Evolutionary conservation across 2,888 invertebrate genomes (phyloP).

Genomic region (Asteroscopus sphinx): DNA sequence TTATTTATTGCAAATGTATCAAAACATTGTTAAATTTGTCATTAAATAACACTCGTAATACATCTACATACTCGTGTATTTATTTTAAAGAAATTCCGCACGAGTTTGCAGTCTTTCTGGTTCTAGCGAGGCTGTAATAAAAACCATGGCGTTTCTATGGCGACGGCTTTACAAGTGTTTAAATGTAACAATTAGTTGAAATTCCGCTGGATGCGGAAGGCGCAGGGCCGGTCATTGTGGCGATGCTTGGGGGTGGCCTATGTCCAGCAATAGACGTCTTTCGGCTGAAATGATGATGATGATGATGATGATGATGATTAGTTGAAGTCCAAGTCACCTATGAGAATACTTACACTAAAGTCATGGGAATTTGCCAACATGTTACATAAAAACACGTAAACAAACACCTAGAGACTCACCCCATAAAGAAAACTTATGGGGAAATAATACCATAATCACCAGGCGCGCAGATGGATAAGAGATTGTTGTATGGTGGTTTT

Average conservation of each 20-base stretch:
- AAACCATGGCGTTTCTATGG: conserved; percentile 34
- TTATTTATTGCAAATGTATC: not conserved
- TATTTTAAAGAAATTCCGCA: too few species aligned
- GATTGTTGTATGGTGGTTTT: not conserved
- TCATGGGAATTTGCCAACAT: not conserved
- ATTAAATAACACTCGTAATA: not conserved
- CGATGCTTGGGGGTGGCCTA: too few species aligned
- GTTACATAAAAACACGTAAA: not conserved
- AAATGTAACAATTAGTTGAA: conserved; percentile 1
- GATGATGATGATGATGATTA: too few species aligned
- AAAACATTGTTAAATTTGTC: not conserved
- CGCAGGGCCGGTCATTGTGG: too few species aligned
- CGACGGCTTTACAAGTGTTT: conserved; percentile 22
- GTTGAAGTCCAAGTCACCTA: not conserved
- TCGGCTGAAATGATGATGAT: too few species aligned
- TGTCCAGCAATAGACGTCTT: too few species aligned
- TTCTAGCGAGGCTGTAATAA: conserved; percentile 30
- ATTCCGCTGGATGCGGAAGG: too few species aligned
- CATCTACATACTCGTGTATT: too few species aligned
- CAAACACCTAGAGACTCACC: not conserved
- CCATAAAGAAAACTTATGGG: conserved; percentile 36
- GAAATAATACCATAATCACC: conserved; percentile 23
- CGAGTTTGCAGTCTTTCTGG: not conserved
- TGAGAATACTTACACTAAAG: conserved; percentile 4
- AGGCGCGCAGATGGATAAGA: conserved; percentile 29